Percentiles rank a stretch among this genome's conserved stretches.
Conservation (phyloP, 2,888 invertebrate genomes). For the Theretra japonica region DNA sequence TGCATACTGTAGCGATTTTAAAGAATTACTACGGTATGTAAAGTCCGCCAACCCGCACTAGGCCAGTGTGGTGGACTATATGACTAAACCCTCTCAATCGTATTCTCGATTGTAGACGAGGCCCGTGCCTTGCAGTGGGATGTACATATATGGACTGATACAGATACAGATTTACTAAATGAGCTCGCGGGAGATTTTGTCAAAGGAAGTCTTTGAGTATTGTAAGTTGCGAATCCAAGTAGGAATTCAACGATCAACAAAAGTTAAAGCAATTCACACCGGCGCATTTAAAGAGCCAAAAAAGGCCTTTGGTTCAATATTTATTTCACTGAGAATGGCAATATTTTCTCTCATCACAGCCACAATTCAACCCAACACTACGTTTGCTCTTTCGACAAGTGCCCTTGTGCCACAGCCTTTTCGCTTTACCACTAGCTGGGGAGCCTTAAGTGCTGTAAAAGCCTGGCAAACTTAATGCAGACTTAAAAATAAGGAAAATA, state of each 20-base stretch:
- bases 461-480: background rate
- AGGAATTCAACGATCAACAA: background rate
- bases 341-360: background rate
- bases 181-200: background rate
- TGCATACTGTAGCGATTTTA: too few species aligned
- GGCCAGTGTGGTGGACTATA: too few species aligned
- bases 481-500: conserved; percentile 16
- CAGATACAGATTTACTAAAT: too few species aligned
- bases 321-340: background rate
- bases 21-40: too few species aligned
- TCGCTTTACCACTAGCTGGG: background rate
- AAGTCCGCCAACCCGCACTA: too few species aligned
- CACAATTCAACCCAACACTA: background rate
- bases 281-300: too few species aligned
- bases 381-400: conserved; percentile 17
- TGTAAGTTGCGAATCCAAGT: background rate
- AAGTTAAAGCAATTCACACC: background rate
- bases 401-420: background rate
- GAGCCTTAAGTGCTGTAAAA: background rate
- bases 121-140: too few species aligned
- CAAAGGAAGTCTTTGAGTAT: background rate
- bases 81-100: too few species aligned
- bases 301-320: background rate
- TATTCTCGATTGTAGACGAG: too few species aligned
- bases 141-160: too few species aligned